These are phyloP conservation scores for Mastacembelus armatus DNA, from an alignment of 2,797 vertebrate genomes.

Conservation along the genomic window DNA sequence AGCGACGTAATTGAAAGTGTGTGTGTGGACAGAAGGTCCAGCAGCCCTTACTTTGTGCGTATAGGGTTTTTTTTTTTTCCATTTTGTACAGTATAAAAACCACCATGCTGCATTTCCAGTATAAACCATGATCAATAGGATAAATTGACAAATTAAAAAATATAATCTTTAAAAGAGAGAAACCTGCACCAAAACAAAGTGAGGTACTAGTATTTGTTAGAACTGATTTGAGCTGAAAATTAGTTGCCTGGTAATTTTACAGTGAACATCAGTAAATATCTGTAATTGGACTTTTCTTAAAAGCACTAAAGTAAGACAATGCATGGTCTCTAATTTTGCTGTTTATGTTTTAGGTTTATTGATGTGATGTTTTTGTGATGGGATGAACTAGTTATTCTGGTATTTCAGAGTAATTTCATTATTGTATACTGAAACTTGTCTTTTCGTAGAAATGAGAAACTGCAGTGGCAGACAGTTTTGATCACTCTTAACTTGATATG, in stretches of 20 bases:
- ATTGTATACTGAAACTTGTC: constrained; percentile 27
- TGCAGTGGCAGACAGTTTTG: constrained; percentile 62
- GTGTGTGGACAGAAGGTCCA: constrained; percentile 19
- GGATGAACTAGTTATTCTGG: constrained; percentile 37
- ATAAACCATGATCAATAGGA: too few species aligned
- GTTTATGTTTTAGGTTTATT: constrained; percentile 8
- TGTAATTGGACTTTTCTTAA: neutral
- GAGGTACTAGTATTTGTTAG: too few species aligned
- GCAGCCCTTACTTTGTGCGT: too few species aligned
- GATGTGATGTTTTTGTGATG: constrained; percentile 24
- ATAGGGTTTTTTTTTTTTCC: too few species aligned
- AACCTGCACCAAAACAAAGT: too few species aligned
- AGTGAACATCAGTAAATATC: too few species aligned
- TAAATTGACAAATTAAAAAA: too few species aligned
- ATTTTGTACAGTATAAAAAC: too few species aligned
- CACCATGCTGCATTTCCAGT: too few species aligned
- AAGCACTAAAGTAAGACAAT: constrained; percentile 5
- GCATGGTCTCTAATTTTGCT: neutral
- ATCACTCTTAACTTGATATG: constrained; percentile 68
- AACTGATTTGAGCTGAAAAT: too few species aligned
- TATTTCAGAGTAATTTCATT: constrained; percentile 60
- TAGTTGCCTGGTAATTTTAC: neutral
- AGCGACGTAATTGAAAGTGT: constrained; percentile 70
- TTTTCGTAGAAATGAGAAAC: constrained; percentile 63
- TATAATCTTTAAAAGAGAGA: too few species aligned